A percentile compares a stretch with the other conserved stretches of the same genome.
Conservation (phyloP, 2,888 invertebrate genomes). For the Caprella mutica region DNA sequence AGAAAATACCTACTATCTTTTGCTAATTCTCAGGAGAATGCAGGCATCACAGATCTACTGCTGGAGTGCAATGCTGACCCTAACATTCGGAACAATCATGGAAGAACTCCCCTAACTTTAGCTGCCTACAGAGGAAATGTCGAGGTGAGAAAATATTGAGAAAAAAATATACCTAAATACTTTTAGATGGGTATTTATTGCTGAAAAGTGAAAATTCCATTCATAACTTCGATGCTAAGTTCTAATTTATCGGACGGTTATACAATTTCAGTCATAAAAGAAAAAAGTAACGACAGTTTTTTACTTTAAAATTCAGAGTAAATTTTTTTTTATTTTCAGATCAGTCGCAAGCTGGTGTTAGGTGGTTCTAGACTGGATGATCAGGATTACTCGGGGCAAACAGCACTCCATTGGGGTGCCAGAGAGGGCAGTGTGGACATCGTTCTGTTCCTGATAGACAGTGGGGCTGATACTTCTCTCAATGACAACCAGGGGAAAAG, state of each 20-base stretch:
- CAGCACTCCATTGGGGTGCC: conserved; percentile 16
- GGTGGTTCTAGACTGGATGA: conserved; percentile 1
- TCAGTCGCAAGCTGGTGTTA: neutral
- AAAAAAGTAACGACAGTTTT: too few species aligned
- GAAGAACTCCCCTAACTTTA: conserved; percentile 22
- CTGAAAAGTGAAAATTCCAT: too few species aligned
- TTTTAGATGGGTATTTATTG: too few species aligned
- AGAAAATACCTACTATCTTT: too few species aligned
- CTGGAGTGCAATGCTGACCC: conserved; percentile 26
- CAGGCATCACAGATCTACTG: conserved; percentile 15
- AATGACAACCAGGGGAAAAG: conserved; percentile 13
- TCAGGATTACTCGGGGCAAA: conserved; percentile 5
- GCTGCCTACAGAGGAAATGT: conserved; percentile 26
- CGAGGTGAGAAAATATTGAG: neutral
- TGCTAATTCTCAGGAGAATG: too few species aligned
- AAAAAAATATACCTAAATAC: neutral
- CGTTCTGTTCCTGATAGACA: conserved; percentile 17
- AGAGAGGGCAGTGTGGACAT: conserved; percentile 19
- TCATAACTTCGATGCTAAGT: too few species aligned
- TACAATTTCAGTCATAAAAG: too few species aligned
- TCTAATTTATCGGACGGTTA: too few species aligned
- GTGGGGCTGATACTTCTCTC: conserved; percentile 12
- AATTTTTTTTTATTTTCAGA: too few species aligned
- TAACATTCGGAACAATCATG: conserved; percentile 18
- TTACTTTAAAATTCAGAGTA: too few species aligned